Evolutionary conservation across 1,140 invertebrate genomes (phyloP), one percentile per base, ranked within the genome.

Genomic region (Drosophila setifemur): DNA sequence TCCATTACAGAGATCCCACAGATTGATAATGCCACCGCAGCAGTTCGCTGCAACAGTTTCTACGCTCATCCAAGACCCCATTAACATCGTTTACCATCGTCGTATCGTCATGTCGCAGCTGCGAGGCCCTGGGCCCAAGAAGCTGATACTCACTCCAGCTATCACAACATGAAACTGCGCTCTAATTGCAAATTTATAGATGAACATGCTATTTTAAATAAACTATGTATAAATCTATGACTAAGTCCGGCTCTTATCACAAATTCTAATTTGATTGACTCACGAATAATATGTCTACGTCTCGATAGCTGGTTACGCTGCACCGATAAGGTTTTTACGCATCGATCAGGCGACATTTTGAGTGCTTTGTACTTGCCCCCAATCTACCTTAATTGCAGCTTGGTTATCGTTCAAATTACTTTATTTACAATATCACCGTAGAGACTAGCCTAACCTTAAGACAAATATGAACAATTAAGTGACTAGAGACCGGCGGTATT

Each of bases 201-300:
- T 73, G 68, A 82, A 82, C 72, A 82, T 82, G 73, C 67, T 82
- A 82, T 82, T 82, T 82, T 82, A 82, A 82, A 82, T 73, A 81
- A 79, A 77, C 52, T 64, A 82, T 82, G 77, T 82, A 82, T 83
- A 82, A 82, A 82, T 68, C 66, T 40, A 82, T 82, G 77, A 81
- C 53, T 81, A 61, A 74, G 29, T 23, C 18, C 21, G 53, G 19
- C 21, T 21, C 39, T 60, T 31, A 70, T 60, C 70, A 74, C 54
- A 33, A 55, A n/a, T n/a, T n/a, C n/a, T n/a, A 31, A 3, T 42
- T 66, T 66, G 58, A 70, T 40, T 64, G 52, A 67, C 40, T 45
- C 69, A 49, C 43, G 43, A 35, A 40, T 23, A 33, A 31, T 31
- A 29, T 44, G 25, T 25, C 42, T 26, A 12, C 14, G 26, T 55